Evolutionary conservation across 2,888 invertebrate species (phyloP), one percentile per base, ranked within the genome.

Genomic region (Apocheima hispidaria): DNA sequence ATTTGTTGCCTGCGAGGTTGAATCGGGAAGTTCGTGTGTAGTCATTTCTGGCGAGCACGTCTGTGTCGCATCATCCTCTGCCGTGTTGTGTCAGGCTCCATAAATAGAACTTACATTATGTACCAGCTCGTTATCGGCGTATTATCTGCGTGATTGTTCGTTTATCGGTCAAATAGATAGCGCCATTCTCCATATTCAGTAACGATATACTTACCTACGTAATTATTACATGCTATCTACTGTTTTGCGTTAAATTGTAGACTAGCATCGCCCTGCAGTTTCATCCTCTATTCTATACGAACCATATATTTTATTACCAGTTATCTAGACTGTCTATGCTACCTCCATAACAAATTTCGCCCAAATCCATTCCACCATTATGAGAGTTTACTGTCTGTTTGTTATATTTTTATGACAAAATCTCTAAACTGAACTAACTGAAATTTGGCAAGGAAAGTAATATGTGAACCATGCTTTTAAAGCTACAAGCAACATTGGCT

Each of bases 51-150:
- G 16, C 10, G 20, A 0, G 46, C 7, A 48, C 61, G 61, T 48
- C 52, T 40, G 16, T 14, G 41, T 48, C 55, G 51, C 51, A 52
- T 48, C 56, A 48, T 60, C 18, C 10, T 14, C 26, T 0, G 21
- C 5, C 3, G 30, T 20, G 40, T 23, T 72, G 68, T 71, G 80
- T 81, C 80, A 78, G 68, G 28, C 7, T 56, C 73, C 71, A 69
- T 71, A 81, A 81, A 81, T 81, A 81, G 80, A 78, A 46, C 35
- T 28, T 20, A 36, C 43, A 38, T 63, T 51, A 49, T 18, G 54
- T 51, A 57, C 60, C 61, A 30, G 54, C 33, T 50, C 23, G 52
- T 63, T 66, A 69, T 69, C 68, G 59, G 9, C 18, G 12, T 30
- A 23, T 56, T 70, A 71, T 71, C 70, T 65, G 23, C 63, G 61